These are phyloP conservation scores for Eubucco bourcierii DNA, from an alignment of 2,113 vertebrate species.

Conservation along the genomic window DNA sequence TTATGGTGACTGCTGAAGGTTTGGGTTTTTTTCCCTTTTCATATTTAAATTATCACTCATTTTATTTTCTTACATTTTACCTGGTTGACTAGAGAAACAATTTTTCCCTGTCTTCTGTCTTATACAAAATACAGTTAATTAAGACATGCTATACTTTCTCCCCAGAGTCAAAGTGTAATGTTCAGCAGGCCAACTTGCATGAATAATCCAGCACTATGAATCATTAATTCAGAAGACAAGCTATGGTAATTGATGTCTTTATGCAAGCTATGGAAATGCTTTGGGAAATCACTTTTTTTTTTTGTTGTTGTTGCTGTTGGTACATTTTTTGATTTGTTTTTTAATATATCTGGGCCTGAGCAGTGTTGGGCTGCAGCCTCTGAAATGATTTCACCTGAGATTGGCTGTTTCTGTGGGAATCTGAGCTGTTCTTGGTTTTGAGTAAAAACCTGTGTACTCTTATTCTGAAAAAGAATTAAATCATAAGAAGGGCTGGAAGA, in stretches of 20 bases:
- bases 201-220: constrained; percentile 69
- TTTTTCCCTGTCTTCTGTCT: constrained; percentile 24
- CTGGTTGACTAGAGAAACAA: constrained; percentile 17
- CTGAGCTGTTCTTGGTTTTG: neutral
- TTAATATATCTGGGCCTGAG: neutral
- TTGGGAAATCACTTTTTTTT: constrained; percentile 35
- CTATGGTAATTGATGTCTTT: constrained; percentile 66
- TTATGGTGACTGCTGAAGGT: neutral
- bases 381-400: neutral
- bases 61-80: constrained; percentile 18
- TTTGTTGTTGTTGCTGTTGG: neutral
- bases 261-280: constrained; percentile 58
- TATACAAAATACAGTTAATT: constrained; percentile 61
- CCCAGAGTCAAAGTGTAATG: constrained; percentile 47
- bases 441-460: neutral
- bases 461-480: neutral
- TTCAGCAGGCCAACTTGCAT: constrained; percentile 51
- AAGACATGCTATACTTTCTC: constrained; percentile 58
- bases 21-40: neutral
- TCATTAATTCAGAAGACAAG: constrained; percentile 65
- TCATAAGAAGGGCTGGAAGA: no score
- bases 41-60: neutral
- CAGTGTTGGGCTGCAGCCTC: neutral
- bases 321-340: constrained; percentile 31
- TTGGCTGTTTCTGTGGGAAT: neutral